A percentile compares a stretch with the other conserved stretches of the same genome.
Evolutionary conservation across 1,140 invertebrate species (phyloP).

Genomic region (Drosophila mauritiana): DNA sequence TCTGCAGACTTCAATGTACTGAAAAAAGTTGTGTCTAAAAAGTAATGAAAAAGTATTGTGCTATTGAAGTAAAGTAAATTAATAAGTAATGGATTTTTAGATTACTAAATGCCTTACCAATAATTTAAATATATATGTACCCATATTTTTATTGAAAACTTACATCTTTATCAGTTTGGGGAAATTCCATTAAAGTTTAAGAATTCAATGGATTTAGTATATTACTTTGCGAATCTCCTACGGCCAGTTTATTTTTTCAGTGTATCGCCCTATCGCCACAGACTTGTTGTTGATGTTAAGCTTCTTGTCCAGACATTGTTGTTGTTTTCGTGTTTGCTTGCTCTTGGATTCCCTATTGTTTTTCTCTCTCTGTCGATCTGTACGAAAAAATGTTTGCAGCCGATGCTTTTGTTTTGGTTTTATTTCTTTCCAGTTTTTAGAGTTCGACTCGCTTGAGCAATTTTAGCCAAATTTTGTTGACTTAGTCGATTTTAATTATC

Average conservation of each 20-base stretch:
- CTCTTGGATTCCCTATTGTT: constrained; percentile 38
- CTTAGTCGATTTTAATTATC: constrained; percentile 44
- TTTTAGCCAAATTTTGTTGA: constrained; percentile 32
- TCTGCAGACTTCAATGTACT: background rate
- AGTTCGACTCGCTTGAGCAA: constrained; percentile 31
- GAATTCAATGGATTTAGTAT: background rate
- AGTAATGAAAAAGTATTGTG: background rate
- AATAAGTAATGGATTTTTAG: no score
- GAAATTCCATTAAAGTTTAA: background rate
- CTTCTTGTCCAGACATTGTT: constrained; percentile 28
- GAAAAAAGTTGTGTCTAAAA: background rate
- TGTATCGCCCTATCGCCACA: no score
- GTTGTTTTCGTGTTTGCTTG: constrained; percentile 54
- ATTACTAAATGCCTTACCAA: background rate
- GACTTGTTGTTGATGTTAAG: constrained; percentile 21
- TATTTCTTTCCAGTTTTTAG: constrained; percentile 5
- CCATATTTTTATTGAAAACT: background rate
- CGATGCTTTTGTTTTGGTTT: constrained; percentile 9
- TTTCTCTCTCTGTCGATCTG: constrained; percentile 1
- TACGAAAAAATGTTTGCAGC: constrained; percentile 1
- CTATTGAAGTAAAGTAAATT: no score
- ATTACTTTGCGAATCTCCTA: background rate
- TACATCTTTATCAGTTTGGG: background rate
- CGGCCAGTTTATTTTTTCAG: no score
- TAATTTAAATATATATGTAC: background rate